Conservation (phyloP, 2,113 vertebrate species). For the Lamprotornis superbus region DNA sequence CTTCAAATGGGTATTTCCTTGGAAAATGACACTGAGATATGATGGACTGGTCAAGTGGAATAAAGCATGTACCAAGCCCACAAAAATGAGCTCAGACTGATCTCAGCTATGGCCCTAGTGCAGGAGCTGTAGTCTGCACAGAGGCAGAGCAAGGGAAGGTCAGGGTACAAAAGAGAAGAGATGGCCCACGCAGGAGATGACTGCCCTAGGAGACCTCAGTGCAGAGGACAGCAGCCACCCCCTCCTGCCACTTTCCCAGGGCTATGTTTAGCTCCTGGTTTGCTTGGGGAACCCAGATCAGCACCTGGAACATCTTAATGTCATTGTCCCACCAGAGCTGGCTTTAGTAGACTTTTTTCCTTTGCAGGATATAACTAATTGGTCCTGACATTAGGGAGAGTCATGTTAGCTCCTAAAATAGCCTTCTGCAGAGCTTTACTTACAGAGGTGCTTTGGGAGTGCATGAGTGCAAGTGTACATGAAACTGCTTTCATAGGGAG, state of each 20-base stretch:
- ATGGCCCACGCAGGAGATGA: background rate
- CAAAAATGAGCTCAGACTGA: background rate
- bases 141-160: background rate
- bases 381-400: conserved; percentile 14
- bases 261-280: conserved; percentile 14
- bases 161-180: background rate
- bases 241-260: background rate
- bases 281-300: background rate
- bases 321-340: conserved; percentile 25
- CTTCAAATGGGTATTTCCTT: background rate
- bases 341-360: conserved; percentile 7
- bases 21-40: background rate
- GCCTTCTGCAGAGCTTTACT: background rate
- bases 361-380: conserved; percentile 45
- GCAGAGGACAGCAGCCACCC: background rate
- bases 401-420: conserved; percentile 20
- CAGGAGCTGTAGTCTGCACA: background rate
- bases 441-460: background rate
- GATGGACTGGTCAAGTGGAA: background rate
- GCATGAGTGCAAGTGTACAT: accelerated
- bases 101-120: background rate
- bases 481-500: background rate
- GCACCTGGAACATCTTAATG: background rate
- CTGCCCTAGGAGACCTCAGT: background rate
- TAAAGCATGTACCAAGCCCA: background rate